Percentiles rank a stretch among this genome's conserved stretches.
phyloP scores from a whole-genome alignment of 2,797 vertebrate genomes.

The Spinus pinus region DNA sequence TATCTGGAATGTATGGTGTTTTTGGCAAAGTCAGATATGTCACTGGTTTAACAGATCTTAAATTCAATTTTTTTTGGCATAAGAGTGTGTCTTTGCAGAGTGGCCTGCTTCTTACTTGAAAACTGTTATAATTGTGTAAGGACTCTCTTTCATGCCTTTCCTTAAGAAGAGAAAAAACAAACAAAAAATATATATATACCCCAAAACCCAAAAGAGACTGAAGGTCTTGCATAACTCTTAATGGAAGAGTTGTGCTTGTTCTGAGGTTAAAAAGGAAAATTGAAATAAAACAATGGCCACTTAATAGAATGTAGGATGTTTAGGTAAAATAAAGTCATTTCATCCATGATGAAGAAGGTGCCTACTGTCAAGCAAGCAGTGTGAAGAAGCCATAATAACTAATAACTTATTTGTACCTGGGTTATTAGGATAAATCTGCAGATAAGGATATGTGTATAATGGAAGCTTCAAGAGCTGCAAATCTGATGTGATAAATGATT shows the following conservation, averaged over 20 bases:
- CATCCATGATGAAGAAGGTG: conserved; percentile 1
- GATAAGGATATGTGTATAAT: conserved; percentile 52
- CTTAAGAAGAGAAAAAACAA: not conserved
- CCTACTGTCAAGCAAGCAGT: not conserved
- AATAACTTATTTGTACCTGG: conserved; percentile 51
- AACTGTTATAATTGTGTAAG: not conserved
- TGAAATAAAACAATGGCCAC: not conserved
- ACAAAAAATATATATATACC: not conserved
- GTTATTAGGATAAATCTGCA: conserved; percentile 68
- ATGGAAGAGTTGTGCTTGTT: not conserved
- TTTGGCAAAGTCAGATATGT: not conserved
- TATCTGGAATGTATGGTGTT: not conserved
- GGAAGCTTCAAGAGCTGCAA: conserved; percentile 58
- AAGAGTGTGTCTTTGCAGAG: not conserved
- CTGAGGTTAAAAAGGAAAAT: not conserved
- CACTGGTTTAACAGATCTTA: not conserved
- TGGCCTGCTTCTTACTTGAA: not conserved
- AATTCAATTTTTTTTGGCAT: not conserved
- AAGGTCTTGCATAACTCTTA: not conserved
- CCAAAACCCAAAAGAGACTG: not conserved
- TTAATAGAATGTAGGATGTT: conserved; percentile 16
- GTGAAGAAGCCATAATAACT: conserved; percentile 40
- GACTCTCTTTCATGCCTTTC: not conserved
- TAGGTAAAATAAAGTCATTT: conserved; percentile 33
- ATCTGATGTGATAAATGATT: conserved; percentile 64